Conservation (phyloP, 2,113 vertebrate species). For the Bos taurus region ARS-UCD2.0 NC_037329.1:130360501-130361000, state of each 20-base stretch:
- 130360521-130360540: neutral
- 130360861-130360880: neutral
- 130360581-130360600: neutral
- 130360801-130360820: neutral
- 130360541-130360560: neutral
- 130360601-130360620: neutral
- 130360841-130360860: neutral
- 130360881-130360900: neutral
- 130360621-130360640: neutral
- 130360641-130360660: neutral
- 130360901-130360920: neutral
- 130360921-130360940: slow-evolving; percentile 18
- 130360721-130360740: neutral
- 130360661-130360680: neutral
- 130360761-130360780: neutral
- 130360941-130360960: slow-evolving; percentile 22
- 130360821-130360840: neutral
- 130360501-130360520: neutral
- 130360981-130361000: slow-evolving; percentile 8
- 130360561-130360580: neutral
- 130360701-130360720: neutral
- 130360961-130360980: slow-evolving; percentile 51
- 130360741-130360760: neutral
- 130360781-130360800: neutral
- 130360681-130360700: neutral